Evolutionary conservation across 2,797 vertebrate species (phyloP).

Genomic region (Notoglanidium macrostoma): DNA sequence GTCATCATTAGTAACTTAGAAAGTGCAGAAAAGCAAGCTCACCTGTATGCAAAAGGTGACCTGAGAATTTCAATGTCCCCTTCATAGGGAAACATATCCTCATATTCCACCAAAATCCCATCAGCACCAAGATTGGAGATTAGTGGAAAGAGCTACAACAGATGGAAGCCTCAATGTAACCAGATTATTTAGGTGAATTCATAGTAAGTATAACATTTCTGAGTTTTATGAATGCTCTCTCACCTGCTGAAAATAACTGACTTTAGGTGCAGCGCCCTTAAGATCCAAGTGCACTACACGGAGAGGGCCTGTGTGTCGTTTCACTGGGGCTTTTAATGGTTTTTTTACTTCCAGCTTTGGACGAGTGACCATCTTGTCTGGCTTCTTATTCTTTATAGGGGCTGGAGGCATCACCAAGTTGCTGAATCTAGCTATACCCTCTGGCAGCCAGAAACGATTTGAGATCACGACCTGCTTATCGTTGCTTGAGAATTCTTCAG

Average conservation of each 20-base stretch:
- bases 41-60: constrained; percentile 76
- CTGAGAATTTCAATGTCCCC: constrained; percentile 71
- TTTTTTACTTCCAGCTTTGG: background rate
- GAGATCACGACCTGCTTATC: rapidly evolving
- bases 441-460: background rate
- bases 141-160: constrained; percentile 75
- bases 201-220: background rate
- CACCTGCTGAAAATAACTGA: constrained; percentile 78
- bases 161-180: background rate
- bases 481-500: background rate
- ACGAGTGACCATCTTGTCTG: rapidly evolving
- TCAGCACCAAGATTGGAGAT: constrained; percentile 75
- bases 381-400: background rate
- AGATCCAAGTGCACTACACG: constrained; percentile 79
- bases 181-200: background rate
- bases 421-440: background rate
- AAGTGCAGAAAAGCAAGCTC: constrained; percentile 26
- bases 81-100: constrained; percentile 81
- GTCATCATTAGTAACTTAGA: background rate
- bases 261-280: constrained; percentile 77
- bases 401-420: background rate
- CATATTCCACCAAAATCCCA: constrained; percentile 78
- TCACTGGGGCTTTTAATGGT: background rate
- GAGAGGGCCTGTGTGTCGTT: constrained; percentile 44
- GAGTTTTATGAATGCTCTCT: constrained; percentile 28